These are phyloP conservation scores for Ophthalmolycus amberensis DNA, from an alignment of 2,113 vertebrate genomes.

Conservation along the genomic window DNA sequence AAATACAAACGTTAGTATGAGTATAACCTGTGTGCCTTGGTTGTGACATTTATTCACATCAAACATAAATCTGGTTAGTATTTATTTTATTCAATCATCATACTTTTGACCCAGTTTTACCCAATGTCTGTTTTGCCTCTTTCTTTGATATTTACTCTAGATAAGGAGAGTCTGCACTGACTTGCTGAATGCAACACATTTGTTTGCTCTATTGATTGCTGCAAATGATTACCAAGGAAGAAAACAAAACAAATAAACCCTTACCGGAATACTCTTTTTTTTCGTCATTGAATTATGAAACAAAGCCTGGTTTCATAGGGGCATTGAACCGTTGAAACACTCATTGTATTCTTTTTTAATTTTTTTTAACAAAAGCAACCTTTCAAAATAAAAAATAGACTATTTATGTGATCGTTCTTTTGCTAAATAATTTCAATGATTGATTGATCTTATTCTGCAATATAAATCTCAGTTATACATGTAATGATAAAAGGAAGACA, in stretches of 20 bases:
- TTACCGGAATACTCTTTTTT: slow-evolving; percentile 49
- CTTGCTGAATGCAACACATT: not conserved
- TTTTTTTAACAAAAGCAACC: not conserved
- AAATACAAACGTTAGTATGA: not conserved
- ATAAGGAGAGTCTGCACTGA: not conserved
- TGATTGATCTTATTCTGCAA: not conserved
- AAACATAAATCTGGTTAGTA: not conserved
- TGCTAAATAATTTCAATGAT: not conserved
- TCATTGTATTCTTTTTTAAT: not conserved
- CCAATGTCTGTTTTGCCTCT: not conserved
- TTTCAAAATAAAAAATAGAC: not conserved
- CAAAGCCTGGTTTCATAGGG: not conserved
- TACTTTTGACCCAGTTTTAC: not conserved
- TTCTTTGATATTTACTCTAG: not conserved
- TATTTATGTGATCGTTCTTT: not conserved
- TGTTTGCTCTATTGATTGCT: slow-evolving; percentile 68
- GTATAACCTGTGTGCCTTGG: not conserved
- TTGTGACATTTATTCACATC: not conserved
- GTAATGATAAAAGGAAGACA: not conserved
- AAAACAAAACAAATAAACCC: slow-evolving; percentile 36
- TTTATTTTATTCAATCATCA: not conserved
- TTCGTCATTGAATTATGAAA: not conserved
- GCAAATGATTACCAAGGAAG: slow-evolving; percentile 61
- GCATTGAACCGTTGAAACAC: not conserved
- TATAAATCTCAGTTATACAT: not conserved